Evolutionary conservation across 37 sponge, comb jelly and placozoan genomes (phyloP), one percentile per base, ranked within the genome.

Genomic region (Cliona cf. orientalis): DNA sequence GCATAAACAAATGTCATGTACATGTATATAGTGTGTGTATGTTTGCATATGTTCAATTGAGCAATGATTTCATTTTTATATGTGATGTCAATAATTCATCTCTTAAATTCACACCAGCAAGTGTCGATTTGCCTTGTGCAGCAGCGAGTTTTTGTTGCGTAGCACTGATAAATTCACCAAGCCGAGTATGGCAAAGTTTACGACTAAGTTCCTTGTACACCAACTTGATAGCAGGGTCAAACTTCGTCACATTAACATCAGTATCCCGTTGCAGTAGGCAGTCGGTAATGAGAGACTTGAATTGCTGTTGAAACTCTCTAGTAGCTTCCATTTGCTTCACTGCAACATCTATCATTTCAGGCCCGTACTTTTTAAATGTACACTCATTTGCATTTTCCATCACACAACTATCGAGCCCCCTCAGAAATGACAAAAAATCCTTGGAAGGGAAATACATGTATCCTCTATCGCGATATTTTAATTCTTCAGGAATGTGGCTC

Each of bases 81-180:
- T 72, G 74, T 72, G 56, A 72, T 46, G 74, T 43, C 56, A 72
- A 43, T 7, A 72, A 23, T 45, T 45, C 74, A 72, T 72, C 55
- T 43, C 74, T 72, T 46, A 72, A 46, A 72, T 72, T 72, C 45
- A 46, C 55, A 29, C 74, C 74, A 72, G 74, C 74, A 72, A 72
- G 74, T 25, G 74, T 72, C 17, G 74, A 43, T 45, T 72, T 72
- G 12, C 77, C 77, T 35, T 58, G 14, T n/a, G 17, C 5, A 53
- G 77, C 77, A 53, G 77, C 77, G 7, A 58, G 41, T n/a, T 59
- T 38, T 76, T 76, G 77, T 29, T 76, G 61, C 4, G 63, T 76
- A 5, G 63, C 77, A 35, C 42, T 60, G 5, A 76, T 60, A 76
- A 59, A 76, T 57, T 76, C 77, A 36, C 40, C 42, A 59, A 76